Conservation (phyloP, 64 coral and sea anemone genomes). For the Porites australiensis region DNA sequence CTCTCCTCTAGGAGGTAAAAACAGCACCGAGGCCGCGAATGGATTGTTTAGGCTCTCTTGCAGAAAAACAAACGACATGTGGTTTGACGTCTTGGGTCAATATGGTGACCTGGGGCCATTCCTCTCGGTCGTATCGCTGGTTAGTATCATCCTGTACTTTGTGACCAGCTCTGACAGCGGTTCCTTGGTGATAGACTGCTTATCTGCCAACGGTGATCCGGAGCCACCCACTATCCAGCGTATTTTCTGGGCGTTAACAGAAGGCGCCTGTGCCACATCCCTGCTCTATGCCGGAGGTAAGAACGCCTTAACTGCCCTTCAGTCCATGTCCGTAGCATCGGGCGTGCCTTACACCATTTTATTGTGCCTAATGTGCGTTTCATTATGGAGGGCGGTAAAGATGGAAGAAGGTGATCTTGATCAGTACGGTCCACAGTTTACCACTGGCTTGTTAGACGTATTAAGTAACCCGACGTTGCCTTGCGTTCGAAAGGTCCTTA, state of each 20-base stretch:
- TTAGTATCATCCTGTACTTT: constrained; percentile 48
- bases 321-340: constrained; percentile 35
- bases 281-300: constrained; percentile 27
- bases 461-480: not conserved
- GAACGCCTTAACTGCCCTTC: constrained; percentile 20
- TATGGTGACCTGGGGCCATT: constrained; percentile 46
- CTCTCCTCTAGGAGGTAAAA: constrained; percentile 11
- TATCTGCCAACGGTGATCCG: constrained; percentile 49
- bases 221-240: constrained; percentile 46
- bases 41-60: constrained; percentile 33
- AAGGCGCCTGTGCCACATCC: constrained; percentile 45
- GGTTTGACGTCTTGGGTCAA: constrained; percentile 61
- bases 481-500: not conserved
- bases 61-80: constrained; percentile 29
- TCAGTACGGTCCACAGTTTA: constrained; percentile 27
- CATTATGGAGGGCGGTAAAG: constrained; percentile 59
- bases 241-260: constrained; percentile 56
- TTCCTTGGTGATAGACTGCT: constrained; percentile 50
- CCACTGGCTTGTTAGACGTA: constrained; percentile 14
- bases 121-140: constrained; percentile 34
- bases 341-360: constrained; percentile 43
- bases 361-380: constrained; percentile 34
- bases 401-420: constrained; percentile 52
- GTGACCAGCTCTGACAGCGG: constrained; percentile 59
- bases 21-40: not conserved